Evolutionary conservation across 1,140 invertebrate species (phyloP), one percentile per base, ranked within the genome.

Genomic region (Daktulosphaira vitifoliae): DNA sequence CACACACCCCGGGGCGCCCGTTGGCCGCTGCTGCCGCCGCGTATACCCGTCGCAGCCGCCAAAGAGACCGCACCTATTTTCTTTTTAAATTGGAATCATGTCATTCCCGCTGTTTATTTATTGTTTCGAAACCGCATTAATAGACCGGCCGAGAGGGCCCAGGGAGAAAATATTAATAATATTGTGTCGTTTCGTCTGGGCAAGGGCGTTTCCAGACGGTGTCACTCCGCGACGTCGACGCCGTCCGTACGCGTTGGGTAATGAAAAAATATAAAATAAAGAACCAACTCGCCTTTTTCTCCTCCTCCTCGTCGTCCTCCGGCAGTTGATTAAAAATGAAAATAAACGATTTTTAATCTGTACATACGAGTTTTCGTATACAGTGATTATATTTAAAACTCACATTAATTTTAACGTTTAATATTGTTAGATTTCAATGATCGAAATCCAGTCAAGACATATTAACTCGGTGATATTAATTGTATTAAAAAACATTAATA

Each of bases 31-130:
- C 16, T 39, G 25, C 56, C 23, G 56, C 26, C 54, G 39, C 29
- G 29, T 33, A 33, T 33, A 11, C 29, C 54, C 53, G 53, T 20
- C 44, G 44, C 44, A 15, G 44, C 16, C 44, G 44, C 16, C 56
- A 62, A 62, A 62, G 56, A 62, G 42, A 62, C 56, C 56, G 56
- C 56, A 62, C 56, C 56, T 62, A 62, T 62, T 62, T 62, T 62
- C 56, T 48, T 62, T 62, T 62, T 62, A 62, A 62, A 62, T 62
- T 62, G 56, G 56, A 62, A 62, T 62, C 56, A 48, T 62, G 56
- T 62, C 56, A 62, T 62, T 62, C 56, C 56, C 56, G 56, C 56
- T 62, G 56, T 62, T 62, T 62, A 62, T 62, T 62, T 62, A 62
- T 62, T 62, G 56, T 62, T 62, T 62, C 56, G 42, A 62, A 62